Base-by-base conservation (phyloP, 1,140 invertebrate genomes). In the Schmidtea mediterranea region DNA sequence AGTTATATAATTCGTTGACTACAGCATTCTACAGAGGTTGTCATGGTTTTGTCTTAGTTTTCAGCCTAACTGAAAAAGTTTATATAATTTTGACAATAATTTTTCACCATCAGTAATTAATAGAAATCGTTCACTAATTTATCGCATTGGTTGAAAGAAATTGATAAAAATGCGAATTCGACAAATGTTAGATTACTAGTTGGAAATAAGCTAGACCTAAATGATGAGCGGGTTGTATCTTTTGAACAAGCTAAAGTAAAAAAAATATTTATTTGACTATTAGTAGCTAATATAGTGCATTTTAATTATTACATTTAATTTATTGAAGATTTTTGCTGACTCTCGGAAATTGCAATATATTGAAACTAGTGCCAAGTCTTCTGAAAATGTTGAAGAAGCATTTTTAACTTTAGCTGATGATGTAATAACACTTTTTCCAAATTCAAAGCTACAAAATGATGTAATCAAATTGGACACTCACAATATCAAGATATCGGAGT, bases 131-230 rank as follows among this genome's bases (percentile, higher is more conserved):
- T 32, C 10, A 10, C 3, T 32, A 32, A 32, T 6, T 32, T 32
- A 32, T 10, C 26, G 10, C 10, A 6, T 32, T 32, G 26, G 26
- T 32, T 32, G 10, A 32, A 32, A 32, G 26, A 32, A 32, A 10
- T 32, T 10, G 10, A 32, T 32, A 32, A 32, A 32, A 32, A 32
- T 32, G 10, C 26, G 3, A 10, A 10, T 6, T 32, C 26, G 26
- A 32, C 3, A 32, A 32, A 10, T 32, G 26, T 32, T 6, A 32
- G 26, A 10, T 10, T 95, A 55, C 70, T 95, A 52, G 87, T 71
- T 16, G 89, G 89, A 15, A 98, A 98, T 70, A 98, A 98, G 69
- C 76, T 89, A 68, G 92, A 98, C 62, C 90, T 97, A 82, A 89
- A 95, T 61, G 87, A 97, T 58, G 89, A 97, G 60, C 73, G 90